Conservation (phyloP, 1,140 invertebrate species). For the Leptinotarsa lineolata region DNA sequence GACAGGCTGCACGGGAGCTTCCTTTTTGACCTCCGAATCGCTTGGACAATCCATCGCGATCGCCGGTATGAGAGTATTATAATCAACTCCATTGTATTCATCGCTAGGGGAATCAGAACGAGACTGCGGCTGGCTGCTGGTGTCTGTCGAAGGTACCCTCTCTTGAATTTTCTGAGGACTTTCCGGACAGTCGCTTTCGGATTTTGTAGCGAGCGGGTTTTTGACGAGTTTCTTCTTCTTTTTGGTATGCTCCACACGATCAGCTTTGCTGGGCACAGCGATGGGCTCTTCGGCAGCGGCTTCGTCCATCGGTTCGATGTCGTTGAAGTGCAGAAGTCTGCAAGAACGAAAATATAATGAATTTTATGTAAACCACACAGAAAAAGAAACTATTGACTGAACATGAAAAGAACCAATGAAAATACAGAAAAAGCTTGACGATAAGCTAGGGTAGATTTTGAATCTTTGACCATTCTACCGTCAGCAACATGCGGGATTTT, state of each 20-base stretch:
- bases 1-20: slow-evolving; percentile 15
- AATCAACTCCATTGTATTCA: slow-evolving; percentile 49
- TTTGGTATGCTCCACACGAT: slow-evolving; percentile 56
- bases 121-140: slow-evolving; percentile 45
- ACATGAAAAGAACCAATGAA: no score
- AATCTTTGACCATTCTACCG: no score
- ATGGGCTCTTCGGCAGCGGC: slow-evolving; percentile 60
- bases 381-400: no score
- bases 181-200: slow-evolving; percentile 19
- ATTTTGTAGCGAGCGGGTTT: slow-evolving; percentile 28
- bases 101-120: slow-evolving; percentile 48
- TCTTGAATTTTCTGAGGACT: slow-evolving; percentile 33
- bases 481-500: no score
- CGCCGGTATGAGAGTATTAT: slow-evolving; percentile 53
- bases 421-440: no score
- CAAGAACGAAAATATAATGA: slow-evolving; percentile 15
- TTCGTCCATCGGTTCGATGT: slow-evolving; percentile 69
- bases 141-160: slow-evolving; percentile 42
- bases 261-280: slow-evolving; percentile 53
- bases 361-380: no score
- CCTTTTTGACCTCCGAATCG: slow-evolving; percentile 48
- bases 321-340: slow-evolving; percentile 72
- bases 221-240: slow-evolving; percentile 56
- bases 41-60: slow-evolving; percentile 53
- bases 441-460: no score